Evolutionary conservation across 92 coral and sea anemone species (phyloP), one percentile per base, ranked within the genome.

Genomic region (Palythoa heliodiscus): DNA sequence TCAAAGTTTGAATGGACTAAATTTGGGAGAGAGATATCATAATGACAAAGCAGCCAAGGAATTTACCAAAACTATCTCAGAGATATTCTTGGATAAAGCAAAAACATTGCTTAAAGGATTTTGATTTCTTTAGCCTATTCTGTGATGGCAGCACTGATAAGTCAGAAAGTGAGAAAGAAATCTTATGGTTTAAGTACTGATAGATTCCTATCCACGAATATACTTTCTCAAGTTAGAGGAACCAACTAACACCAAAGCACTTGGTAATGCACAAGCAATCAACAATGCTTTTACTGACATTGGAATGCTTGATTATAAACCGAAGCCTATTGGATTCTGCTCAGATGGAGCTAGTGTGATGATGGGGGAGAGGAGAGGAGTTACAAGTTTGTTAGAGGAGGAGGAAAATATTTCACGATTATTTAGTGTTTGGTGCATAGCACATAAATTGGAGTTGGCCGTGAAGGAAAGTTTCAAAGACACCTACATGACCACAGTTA

Each of bases 1-100:
- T 70, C 74, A 70, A 70, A 70, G 29, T 70, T 70, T 70, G 48
- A 70, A 70, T 39, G 74, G 74, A 25, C 74, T 70, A 15, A 39
- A 25, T 25, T 39, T 70, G 48, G 74, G 74, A 25, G 17, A 25
- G 47, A 70, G 47, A 39, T 70, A 70, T 15, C 4, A 2, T 13
- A 70, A 70, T 39, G 40, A 70, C 10, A 70, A 70, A 70, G 74
- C 74, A 11, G 43, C 74, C 40, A 24, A 24, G 48, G 74, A 70
- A 39, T 70, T 70, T 25, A 3, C 48, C 40, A 70, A 39, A 23
- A 70, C 7, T 39, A 70, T 70, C 13, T 25, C 19, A 11, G 74
- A 70, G 20, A 9, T 39, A 16, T 70, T 25, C 48, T 11, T 8
- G 2, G 50, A 70, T 11, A n/a, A 70, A 70, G 13, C 24, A 39